Evolutionary conservation across 2,888 invertebrate genomes (phyloP).

Genomic region (Acholoe squamosa): DNA sequence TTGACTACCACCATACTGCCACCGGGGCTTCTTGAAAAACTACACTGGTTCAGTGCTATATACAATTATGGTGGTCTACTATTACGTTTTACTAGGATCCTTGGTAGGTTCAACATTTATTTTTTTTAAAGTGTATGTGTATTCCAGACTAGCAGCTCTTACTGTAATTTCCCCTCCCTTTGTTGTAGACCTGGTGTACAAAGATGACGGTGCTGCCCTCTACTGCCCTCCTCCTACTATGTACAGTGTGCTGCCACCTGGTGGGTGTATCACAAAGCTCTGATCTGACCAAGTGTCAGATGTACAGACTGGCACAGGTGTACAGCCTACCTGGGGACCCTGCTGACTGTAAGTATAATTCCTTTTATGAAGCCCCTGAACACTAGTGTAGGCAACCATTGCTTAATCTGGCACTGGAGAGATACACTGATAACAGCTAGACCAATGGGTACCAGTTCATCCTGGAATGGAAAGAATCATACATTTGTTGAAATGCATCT

Average conservation of each 20-base stretch:
- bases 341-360: slow-evolving; percentile 10
- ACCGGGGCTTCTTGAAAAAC: too few relatives aligned
- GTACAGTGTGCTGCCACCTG: background rate
- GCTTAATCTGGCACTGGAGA: background rate
- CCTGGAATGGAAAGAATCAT: background rate
- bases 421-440: background rate
- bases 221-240: background rate
- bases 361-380: background rate
- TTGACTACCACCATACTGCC: too few relatives aligned
- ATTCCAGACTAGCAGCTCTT: too few relatives aligned
- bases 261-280: background rate
- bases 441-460: background rate
- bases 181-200: too few relatives aligned
- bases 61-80: too few relatives aligned
- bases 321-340: slow-evolving; percentile 11
- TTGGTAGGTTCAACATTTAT: too few relatives aligned
- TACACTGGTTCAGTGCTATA: too few relatives aligned
- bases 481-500: background rate
- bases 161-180: too few relatives aligned
- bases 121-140: too few relatives aligned
- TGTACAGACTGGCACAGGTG: slow-evolving; percentile 10
- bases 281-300: background rate
- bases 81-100: too few relatives aligned
- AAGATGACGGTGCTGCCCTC: background rate
- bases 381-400: background rate